Percentiles rank a stretch among this genome's conserved stretches.
Conservation (phyloP, 37 sponge, comb jelly and placozoan genomes). For the Chondrilla cf. caribensis region DNA sequence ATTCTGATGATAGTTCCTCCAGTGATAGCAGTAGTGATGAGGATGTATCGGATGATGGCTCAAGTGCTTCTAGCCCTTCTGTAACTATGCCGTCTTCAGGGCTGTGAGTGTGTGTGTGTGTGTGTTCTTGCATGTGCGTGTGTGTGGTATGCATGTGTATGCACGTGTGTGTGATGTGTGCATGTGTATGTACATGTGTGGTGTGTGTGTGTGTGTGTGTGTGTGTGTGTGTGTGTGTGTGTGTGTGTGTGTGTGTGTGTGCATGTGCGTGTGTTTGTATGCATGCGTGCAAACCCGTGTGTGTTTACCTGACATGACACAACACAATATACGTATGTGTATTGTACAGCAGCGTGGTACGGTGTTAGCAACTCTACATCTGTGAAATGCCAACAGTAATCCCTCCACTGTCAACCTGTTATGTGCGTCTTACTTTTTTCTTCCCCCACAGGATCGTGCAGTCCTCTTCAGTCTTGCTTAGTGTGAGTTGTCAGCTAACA, state of each 20-base stretch:
- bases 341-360: no score
- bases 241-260: slow-evolving; percentile 19
- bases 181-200: not conserved
- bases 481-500: no score
- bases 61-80: not conserved
- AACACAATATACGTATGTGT: not conserved
- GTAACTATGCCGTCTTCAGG: not conserved
- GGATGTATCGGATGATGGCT: not conserved
- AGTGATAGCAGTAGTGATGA: no score
- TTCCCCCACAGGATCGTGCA: no score
- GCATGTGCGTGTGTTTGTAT: not conserved
- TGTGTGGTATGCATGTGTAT: not conserved
- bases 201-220: slow-evolving; percentile 17
- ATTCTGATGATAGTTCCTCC: no score
- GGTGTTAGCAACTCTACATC: no score
- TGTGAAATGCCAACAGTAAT: no score
- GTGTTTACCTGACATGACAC: not conserved
- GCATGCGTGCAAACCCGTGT: not conserved
- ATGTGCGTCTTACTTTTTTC: no score
- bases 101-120: not conserved
- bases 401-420: no score
- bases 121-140: not conserved
- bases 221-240: slow-evolving; percentile 22
- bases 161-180: not conserved
- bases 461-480: no score